Conservation (phyloP, 2,113 vertebrate species). For the Pyxicephalus adspersus region DNA sequence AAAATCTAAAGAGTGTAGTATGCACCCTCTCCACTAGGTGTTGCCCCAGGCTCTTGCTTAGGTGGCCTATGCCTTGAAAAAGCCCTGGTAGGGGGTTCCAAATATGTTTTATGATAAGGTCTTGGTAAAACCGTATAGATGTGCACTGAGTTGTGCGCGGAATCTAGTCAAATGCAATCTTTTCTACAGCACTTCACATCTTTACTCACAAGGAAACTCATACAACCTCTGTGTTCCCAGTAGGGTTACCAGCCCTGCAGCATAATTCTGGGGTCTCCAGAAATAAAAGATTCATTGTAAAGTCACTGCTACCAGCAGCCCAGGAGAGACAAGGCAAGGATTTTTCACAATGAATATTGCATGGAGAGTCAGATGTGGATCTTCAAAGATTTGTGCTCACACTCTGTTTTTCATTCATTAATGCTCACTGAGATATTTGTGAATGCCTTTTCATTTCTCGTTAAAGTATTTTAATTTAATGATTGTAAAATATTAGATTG, state of each 20-base stretch:
- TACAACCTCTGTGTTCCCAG: constrained; percentile 29
- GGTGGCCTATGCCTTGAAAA: too few relatives aligned
- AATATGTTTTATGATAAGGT: neutral
- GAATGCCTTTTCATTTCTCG: neutral
- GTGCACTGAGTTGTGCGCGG: neutral
- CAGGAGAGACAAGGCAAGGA: constrained; percentile 41
- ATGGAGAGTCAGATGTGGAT: constrained; percentile 22
- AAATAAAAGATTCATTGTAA: constrained; percentile 50
- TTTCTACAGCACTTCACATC: constrained; percentile 9
- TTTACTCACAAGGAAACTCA: constrained; percentile 32
- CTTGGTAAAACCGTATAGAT: neutral
- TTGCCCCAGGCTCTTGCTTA: too few relatives aligned
- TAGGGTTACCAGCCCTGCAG: constrained; percentile 5
- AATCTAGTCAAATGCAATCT: neutral
- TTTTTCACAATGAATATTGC: constrained; percentile 38
- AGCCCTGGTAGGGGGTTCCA: too few relatives aligned
- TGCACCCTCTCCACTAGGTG: too few relatives aligned
- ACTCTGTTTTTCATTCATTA: neutral
- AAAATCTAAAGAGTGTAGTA: too few relatives aligned
- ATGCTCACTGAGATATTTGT: constrained; percentile 1
- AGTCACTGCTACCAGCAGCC: constrained; percentile 23
- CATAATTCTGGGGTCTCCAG: constrained; percentile 52
- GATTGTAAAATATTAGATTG: too few relatives aligned
- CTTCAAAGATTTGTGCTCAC: constrained; percentile 7
- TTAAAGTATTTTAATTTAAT: neutral